phyloP scores from a whole-genome alignment of 92 coral and sea anemone species.

The Paragorgia papillata region DNA sequence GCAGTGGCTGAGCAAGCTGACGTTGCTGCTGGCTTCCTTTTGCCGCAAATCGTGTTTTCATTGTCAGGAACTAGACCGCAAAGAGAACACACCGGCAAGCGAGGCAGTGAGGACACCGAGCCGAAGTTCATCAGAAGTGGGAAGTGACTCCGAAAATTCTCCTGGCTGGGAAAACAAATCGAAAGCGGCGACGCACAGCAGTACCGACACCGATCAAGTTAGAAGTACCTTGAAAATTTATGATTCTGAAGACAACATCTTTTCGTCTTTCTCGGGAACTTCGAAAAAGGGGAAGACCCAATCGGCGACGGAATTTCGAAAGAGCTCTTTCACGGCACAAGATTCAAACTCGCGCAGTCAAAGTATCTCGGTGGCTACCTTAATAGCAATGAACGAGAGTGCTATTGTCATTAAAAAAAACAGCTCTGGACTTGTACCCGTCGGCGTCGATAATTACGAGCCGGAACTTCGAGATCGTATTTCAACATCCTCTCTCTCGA shows the following conservation, averaged over 20 bases:
- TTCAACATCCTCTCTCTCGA: slow-evolving; percentile 9
- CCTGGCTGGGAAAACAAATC: neutral
- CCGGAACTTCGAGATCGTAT: neutral
- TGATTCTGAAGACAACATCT: neutral
- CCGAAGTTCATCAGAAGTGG: neutral
- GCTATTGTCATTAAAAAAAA: too few relatives aligned
- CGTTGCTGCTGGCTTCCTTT: neutral
- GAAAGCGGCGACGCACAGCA: neutral
- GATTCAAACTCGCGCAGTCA: too few relatives aligned
- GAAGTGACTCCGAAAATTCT: neutral
- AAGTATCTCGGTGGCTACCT: too few relatives aligned
- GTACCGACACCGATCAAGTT: neutral
- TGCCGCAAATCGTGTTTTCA: slow-evolving; percentile 25
- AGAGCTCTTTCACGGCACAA: too few relatives aligned
- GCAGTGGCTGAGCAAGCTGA: slow-evolving; percentile 15
- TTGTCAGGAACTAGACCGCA: neutral
- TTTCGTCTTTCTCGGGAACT: neutral
- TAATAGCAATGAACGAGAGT: too few relatives aligned
- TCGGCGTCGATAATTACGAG: too few relatives aligned
- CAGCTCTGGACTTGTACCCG: too few relatives aligned
- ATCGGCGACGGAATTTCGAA: neutral
- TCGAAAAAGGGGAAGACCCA: neutral
- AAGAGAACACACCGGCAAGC: neutral
- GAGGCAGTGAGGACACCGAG: neutral
- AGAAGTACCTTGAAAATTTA: neutral